These are phyloP conservation scores for Odontamblyopus rebecca DNA, from an alignment of 2,797 vertebrate species.

Conservation along the genomic window DNA sequence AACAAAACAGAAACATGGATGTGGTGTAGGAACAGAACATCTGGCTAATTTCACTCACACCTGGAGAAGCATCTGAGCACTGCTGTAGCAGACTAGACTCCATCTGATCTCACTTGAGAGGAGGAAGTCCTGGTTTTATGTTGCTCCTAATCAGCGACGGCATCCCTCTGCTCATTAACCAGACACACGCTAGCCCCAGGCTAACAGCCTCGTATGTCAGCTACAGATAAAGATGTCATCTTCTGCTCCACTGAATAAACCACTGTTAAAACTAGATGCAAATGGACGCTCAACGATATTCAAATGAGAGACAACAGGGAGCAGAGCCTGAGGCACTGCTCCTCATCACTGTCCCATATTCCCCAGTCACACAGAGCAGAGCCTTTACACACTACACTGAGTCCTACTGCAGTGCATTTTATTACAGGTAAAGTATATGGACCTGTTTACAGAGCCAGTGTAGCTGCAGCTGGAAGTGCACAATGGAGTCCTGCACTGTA, in stretches of 20 bases:
- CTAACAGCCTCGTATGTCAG: constrained; percentile 70
- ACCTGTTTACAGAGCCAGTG: not conserved
- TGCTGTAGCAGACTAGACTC: constrained; percentile 19
- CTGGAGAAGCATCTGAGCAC: constrained; percentile 28
- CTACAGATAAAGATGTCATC: constrained; percentile 76
- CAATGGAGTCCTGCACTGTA: not conserved
- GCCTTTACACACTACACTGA: constrained; percentile 31
- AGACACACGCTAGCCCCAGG: constrained; percentile 70
- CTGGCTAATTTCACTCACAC: constrained; percentile 43
- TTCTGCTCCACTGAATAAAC: constrained; percentile 72
- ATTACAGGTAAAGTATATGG: not conserved
- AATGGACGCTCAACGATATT: constrained; percentile 66
- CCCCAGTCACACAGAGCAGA: constrained; percentile 30
- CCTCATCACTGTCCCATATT: constrained; percentile 61
- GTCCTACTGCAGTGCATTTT: not conserved
- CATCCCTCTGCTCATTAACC: constrained; percentile 77
- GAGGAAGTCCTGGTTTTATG: constrained; percentile 45
- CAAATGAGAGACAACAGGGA: constrained; percentile 64
- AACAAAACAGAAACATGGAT: not conserved
- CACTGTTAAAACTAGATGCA: constrained; percentile 69
- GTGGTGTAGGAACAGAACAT: not conserved
- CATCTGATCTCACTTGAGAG: constrained; percentile 38
- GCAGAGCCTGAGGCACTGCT: constrained; percentile 61
- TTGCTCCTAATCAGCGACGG: constrained; percentile 68
- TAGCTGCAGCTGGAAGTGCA: not conserved